Evolutionary conservation across 2,888 invertebrate genomes (phyloP).

Genomic region (Liopterus haemorrhoidalis): DNA sequence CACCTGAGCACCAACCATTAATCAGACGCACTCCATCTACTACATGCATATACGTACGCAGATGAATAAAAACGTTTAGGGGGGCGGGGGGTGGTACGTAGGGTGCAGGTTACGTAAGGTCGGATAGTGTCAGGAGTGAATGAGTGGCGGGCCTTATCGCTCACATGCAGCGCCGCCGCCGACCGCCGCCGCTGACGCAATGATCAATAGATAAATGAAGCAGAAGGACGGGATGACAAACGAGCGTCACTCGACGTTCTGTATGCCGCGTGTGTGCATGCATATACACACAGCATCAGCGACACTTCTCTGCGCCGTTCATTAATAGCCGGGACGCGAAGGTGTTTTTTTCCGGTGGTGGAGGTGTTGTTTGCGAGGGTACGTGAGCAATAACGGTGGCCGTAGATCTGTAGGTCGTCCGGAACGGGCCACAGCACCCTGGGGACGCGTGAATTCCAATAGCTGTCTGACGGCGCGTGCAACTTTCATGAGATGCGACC

Average conservation of each 20-base stretch:
- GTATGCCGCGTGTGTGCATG: conserved; percentile 26
- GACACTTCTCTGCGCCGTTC: conserved; percentile 14
- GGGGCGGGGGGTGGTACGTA: conserved; percentile 46
- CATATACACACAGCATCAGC: conserved; percentile 19
- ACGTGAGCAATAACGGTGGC: too few species aligned
- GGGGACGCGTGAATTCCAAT: conserved; percentile 24
- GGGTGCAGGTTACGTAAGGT: conserved; percentile 33
- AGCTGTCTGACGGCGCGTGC: conserved; percentile 25
- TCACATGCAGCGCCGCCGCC: conserved; percentile 36
- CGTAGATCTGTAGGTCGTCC: too few species aligned
- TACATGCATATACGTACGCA: conserved; percentile 52
- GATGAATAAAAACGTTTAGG: conserved; percentile 51
- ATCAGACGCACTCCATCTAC: conserved; percentile 54
- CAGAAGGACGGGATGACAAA: conserved; percentile 24
- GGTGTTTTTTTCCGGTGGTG: too few species aligned
- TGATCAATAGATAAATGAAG: conserved; percentile 25
- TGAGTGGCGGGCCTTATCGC: conserved; percentile 47
- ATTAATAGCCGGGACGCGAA: conserved; percentile 16
- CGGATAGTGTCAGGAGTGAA: conserved; percentile 51
- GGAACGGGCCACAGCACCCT: too few species aligned
- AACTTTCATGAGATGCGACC: conserved; percentile 24
- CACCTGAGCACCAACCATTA: conserved; percentile 30
- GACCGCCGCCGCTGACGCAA: conserved; percentile 33
- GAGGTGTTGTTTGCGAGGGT: too few species aligned
- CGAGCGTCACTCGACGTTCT: conserved; percentile 17